Base-by-base conservation (phyloP, 30 jellyfish, hydroid and myxozoan species). In the Aurelia sp. region DNA sequence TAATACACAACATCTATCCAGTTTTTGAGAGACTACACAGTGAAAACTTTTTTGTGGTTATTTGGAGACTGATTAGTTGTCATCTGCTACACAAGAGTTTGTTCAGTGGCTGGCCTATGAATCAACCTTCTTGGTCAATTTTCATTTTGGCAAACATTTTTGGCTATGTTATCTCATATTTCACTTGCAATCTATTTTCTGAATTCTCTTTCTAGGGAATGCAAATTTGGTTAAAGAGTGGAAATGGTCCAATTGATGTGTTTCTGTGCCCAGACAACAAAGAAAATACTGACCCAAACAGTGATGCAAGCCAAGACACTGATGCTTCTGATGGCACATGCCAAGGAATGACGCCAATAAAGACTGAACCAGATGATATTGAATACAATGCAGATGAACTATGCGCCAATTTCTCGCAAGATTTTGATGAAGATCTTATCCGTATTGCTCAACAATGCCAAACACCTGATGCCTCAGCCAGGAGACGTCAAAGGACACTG, bases 181-280 rank as follows among this genome's bases (percentile, higher is more conserved):
- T 44, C 55, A 44, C 15, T 10, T 44, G 10, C 15, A 5, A 44
- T 44, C 15, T 44, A 4, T 44, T 5, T 44, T 44, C 15, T 44
- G 55, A 44, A 44, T 0, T 7, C 10, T 44, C 52, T 44, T 44
- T 44, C 55, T 17, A 93, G 98, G 96, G 96, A 30, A 62, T 80
- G 74, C 98, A 93, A 74, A 93, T 93, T 41, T 93, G 98, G 98
- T 74, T 93, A 44, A 93, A 93, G 62, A 93, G 98, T 78, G 86
- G 90, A 51, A 82, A 84, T 83, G 98, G 98, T 10, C 98, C 98
- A 0, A 93, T 93, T 69, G 98, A 93, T 57, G 98, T 93, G 11
- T 93, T 80, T 77, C 84, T 93, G 9, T 93, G 98, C 66, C 98
- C 98, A 0, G 98, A 93, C 52, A 93, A 93, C 86, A 93, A 93